Conservation (phyloP, 1,140 invertebrate genomes). For the Drosophila chauvacae region DNA sequence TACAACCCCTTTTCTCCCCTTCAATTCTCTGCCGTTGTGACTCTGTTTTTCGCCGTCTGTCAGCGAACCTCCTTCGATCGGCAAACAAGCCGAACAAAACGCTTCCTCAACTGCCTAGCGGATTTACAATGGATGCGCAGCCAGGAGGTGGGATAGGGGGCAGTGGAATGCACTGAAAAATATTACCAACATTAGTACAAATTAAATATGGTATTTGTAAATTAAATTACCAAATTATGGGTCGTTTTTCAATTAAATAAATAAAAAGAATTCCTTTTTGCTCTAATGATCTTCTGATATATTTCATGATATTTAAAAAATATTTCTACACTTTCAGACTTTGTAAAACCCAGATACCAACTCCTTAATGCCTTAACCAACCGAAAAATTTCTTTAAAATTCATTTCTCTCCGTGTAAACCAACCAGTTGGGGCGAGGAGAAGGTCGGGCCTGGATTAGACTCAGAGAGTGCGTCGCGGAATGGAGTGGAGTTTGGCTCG, state of each 20-base stretch:
- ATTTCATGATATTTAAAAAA: neutral
- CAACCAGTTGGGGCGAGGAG: slow-evolving; percentile 65
- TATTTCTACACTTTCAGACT: neutral
- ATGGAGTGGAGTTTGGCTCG: slow-evolving; percentile 24
- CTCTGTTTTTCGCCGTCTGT: slow-evolving; percentile 20
- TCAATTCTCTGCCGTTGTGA: neutral
- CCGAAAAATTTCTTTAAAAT: neutral
- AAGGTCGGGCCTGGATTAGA: slow-evolving; percentile 13
- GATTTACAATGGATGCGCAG: slow-evolving; percentile 72
- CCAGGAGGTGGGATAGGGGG: slow-evolving; percentile 13
- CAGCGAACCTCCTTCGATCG: slow-evolving; percentile 69
- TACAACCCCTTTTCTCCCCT: neutral
- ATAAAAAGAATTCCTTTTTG: too few relatives aligned
- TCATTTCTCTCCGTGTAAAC: neutral
- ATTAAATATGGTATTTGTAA: neutral
- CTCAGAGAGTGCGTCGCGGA: slow-evolving; percentile 58
- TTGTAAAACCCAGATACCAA: neutral
- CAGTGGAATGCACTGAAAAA: slow-evolving; percentile 16
- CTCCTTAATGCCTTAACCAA: rapidly evolving
- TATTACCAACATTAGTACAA: rapidly evolving
- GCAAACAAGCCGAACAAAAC: slow-evolving; percentile 80
- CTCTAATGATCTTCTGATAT: neutral
- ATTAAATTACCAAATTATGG: neutral
- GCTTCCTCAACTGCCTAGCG: slow-evolving; percentile 78
- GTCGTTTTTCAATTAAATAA: neutral